A percentile compares a stretch with the other conserved stretches of the same genome.
Conservation (phyloP, 2,797 vertebrate genomes). For the Vireo griseus region DNA sequence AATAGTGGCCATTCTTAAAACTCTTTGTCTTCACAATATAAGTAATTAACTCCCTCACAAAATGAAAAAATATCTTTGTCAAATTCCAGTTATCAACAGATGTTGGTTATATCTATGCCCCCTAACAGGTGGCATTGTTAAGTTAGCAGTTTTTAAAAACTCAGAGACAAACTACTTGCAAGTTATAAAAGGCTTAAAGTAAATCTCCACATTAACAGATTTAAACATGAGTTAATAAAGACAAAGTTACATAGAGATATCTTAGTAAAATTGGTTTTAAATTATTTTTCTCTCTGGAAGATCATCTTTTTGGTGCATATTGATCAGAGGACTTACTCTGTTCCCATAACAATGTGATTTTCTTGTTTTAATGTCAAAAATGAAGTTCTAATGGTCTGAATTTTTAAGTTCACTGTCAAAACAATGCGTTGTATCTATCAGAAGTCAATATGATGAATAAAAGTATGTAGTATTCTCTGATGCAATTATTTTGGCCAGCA, state of each 20-base stretch:
- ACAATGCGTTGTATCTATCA: slow-evolving; percentile 15
- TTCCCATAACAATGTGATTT: not conserved
- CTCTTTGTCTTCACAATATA: not conserved
- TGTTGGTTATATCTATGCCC: not conserved
- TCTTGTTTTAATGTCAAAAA: slow-evolving; percentile 19
- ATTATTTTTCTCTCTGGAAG: not conserved
- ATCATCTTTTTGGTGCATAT: not conserved
- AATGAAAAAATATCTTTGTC: not conserved
- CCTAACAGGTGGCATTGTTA: not conserved
- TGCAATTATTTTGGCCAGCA: not conserved
- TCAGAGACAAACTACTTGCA: not conserved
- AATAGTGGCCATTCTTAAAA: not conserved
- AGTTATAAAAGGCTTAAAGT: not conserved
- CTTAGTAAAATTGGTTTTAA: not conserved
- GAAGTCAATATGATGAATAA: slow-evolving; percentile 13
- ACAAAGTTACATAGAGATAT: not conserved
- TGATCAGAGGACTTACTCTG: not conserved
- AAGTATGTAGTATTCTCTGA: not conserved
- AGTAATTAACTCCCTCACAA: not conserved
- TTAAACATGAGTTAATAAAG: not conserved
- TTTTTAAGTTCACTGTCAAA: slow-evolving; percentile 14
- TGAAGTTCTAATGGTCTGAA: not conserved
- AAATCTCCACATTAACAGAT: not conserved
- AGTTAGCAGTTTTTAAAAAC: not conserved
- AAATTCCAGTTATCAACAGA: not conserved